A percentile compares a stretch with the other conserved stretches of the same genome.
Evolutionary conservation across 1,140 invertebrate genomes (phyloP).

Genomic region (Trichomalopsis sarcophagae): DNA sequence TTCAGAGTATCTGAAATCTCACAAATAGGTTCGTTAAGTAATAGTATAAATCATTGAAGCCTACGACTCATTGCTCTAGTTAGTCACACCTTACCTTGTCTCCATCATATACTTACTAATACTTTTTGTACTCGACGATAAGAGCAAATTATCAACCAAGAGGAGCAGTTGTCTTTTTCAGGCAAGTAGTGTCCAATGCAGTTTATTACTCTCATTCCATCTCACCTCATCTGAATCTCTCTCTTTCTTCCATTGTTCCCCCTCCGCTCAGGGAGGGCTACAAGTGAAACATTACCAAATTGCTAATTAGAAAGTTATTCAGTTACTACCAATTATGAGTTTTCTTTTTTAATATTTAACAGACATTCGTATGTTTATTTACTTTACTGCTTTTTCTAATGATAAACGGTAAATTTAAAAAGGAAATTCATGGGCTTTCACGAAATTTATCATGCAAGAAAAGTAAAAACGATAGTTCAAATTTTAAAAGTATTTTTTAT

Average conservation of each 20-base stretch:
- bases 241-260: constrained; percentile 65
- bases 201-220: constrained; percentile 11
- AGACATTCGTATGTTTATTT: constrained; percentile 15
- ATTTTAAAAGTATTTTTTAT: too few relatives aligned
- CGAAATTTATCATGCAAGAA: constrained; percentile 42
- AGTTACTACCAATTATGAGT: constrained; percentile 51
- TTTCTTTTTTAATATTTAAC: constrained; percentile 55
- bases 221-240: constrained; percentile 45
- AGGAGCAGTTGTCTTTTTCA: constrained; percentile 9
- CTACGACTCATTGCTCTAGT: constrained; percentile 23
- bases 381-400: constrained; percentile 27
- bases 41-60: background rate
- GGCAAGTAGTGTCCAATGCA: constrained; percentile 16
- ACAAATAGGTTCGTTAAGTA: constrained; percentile 38
- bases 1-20: constrained; percentile 44
- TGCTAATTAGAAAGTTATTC: constrained; percentile 70
- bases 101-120: constrained; percentile 45
- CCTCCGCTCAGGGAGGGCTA: constrained; percentile 74
- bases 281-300: constrained; percentile 75
- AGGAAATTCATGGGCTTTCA: constrained; percentile 48
- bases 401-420: constrained; percentile 21
- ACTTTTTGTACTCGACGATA: background rate
- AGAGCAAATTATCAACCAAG: constrained; percentile 13
- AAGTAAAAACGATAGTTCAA: constrained; percentile 3
- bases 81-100: constrained; percentile 41